Percentiles rank a stretch among this genome's conserved stretches.
Evolutionary conservation across 2,797 vertebrate species (phyloP).

Genomic region (Rousettus madagascariensis): DNA sequence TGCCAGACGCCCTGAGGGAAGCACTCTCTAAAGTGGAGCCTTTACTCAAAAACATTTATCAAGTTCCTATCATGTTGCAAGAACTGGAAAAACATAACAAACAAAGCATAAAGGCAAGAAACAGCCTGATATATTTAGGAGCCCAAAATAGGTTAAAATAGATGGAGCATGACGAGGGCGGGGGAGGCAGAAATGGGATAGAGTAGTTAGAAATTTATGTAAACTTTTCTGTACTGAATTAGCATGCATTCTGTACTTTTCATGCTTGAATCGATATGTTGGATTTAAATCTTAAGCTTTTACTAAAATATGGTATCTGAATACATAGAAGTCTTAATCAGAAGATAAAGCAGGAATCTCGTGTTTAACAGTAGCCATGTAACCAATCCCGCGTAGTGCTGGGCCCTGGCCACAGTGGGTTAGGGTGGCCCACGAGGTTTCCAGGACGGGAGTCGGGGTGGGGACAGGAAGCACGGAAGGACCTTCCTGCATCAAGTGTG

Average conservation of each 20-base stretch:
- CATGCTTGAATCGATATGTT: background rate
- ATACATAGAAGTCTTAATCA: background rate
- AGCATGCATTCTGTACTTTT: background rate
- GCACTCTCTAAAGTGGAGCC: background rate
- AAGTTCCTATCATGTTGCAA: background rate
- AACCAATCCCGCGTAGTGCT: background rate
- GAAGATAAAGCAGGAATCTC: background rate
- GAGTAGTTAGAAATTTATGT: background rate
- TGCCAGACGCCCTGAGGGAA: background rate
- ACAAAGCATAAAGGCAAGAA: background rate
- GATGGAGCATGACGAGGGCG: background rate
- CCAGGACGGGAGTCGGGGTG: background rate
- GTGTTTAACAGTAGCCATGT: background rate
- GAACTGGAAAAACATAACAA: background rate
- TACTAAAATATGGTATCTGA: background rate
- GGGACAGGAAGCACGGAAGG: background rate
- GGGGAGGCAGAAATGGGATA: background rate
- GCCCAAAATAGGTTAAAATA: background rate
- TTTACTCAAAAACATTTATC: constrained; percentile 39
- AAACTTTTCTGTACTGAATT: background rate
- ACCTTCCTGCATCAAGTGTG: background rate
- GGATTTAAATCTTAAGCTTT: background rate
- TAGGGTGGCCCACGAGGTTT: background rate
- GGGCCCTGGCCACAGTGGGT: background rate
- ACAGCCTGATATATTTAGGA: background rate